Evolutionary conservation across 2,113 vertebrate species (phyloP).

Genomic region (Saccopteryx bilineata): DNA sequence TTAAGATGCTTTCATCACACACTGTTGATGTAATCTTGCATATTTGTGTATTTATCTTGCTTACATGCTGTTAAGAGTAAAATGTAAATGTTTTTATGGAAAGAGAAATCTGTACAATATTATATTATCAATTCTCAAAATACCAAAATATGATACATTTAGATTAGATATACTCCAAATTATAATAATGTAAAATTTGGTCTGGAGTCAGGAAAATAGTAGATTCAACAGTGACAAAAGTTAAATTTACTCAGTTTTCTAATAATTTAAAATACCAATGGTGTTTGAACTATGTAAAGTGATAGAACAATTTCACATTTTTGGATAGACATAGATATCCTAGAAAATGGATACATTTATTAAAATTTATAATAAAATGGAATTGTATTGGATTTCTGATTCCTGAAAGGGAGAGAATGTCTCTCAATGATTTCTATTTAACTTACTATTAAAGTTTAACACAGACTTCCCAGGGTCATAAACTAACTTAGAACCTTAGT

Average conservation of each 20-base stretch:
- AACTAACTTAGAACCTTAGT: slow-evolving; percentile 34
- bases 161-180: not conserved
- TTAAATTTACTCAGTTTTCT: slow-evolving; percentile 18
- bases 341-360: not conserved
- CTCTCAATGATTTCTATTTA: slow-evolving; percentile 1
- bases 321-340: not conserved
- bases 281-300: slow-evolving; percentile 38
- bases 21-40: not conserved
- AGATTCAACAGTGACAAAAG: not conserved
- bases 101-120: not conserved
- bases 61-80: not conserved
- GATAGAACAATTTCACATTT: slow-evolving; percentile 21
- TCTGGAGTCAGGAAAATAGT: not conserved
- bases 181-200: not conserved
- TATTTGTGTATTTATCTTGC: slow-evolving; percentile 48
- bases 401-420: not conserved
- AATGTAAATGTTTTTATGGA: not conserved
- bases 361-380: slow-evolving; percentile 53
- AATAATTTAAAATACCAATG: slow-evolving; percentile 13
- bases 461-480: not conserved
- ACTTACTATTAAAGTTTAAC: slow-evolving; percentile 3
- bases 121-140: not conserved
- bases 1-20: not conserved
- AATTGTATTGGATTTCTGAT: not conserved
- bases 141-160: not conserved